Evolutionary conservation across 2,797 vertebrate species (phyloP), one percentile per base, ranked within the genome.

Genomic region (Gobionotothen gibberifrons): DNA sequence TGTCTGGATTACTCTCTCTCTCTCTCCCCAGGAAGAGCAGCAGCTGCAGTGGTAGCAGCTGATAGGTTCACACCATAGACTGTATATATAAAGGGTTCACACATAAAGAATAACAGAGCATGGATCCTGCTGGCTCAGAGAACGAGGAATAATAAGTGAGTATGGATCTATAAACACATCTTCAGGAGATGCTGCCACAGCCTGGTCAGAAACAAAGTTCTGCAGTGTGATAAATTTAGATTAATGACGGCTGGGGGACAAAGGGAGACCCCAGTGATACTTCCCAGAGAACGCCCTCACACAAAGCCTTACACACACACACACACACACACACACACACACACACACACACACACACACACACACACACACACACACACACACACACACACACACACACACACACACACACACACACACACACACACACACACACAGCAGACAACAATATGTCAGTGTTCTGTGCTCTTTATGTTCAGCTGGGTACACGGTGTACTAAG

Each of bases 401-500:
- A 22, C 22, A 2, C 22, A 22, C 22, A 22, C 22, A 2, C 22
- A 22, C 22, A 22, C 22, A 0, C 0, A 26, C 26, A 26, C 26
- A 26, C 26, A 26, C 3, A 26, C 26, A 26, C 26, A 26, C 26
- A 26, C 26, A 26, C 26, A 26, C 62, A 51, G 66, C 46, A 60
- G 43, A 69, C 63, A 66, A 72, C 72, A 83, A 76, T 71, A 69
- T 73, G 79, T 43, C 60, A 77, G 69, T 66, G 81, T 63, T 63
- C 32, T 26, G 32, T 51, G 36, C 10, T 77, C 78, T 60, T 72
- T 63, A 75, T 79, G 82, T 72, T 79, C 61, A 57, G 52, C 17
- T 43, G 66, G 74, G 85, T 70, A 85, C 85, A 87, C 64, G 13
- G 59, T 82, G 82, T 88, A 32, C 85, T 55, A 11, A 47, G 22